phyloP scores from a whole-genome alignment of 2,797 vertebrate species.

The Poeciliopsis turneri region DNA sequence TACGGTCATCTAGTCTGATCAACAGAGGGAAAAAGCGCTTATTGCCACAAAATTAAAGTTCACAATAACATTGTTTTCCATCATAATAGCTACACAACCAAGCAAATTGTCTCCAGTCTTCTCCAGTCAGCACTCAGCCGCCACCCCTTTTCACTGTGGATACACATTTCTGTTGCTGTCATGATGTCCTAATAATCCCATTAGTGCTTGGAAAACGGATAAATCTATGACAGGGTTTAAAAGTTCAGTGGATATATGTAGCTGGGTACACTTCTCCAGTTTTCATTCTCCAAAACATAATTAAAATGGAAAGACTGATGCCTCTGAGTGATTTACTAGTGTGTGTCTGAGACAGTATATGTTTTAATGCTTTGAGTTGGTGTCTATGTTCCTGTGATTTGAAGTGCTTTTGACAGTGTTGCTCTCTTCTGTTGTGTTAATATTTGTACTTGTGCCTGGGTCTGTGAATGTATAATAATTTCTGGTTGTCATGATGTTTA shows the following conservation, averaged over 20 bases:
- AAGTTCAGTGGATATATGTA: slow-evolving; percentile 2
- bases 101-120: slow-evolving; percentile 21
- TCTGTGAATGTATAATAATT: slow-evolving; percentile 45
- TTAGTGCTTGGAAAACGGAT: slow-evolving; percentile 28
- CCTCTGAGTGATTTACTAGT: slow-evolving; percentile 32
- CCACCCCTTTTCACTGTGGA: slow-evolving; percentile 7
- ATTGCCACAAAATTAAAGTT: slow-evolving; percentile 29
- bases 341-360: slow-evolving; percentile 22
- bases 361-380: slow-evolving; percentile 29
- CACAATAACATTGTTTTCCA: slow-evolving; percentile 1
- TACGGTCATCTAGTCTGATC: slow-evolving; percentile 31
- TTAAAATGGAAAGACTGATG: slow-evolving; percentile 30
- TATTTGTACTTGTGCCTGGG: slow-evolving; percentile 32
- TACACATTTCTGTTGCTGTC: slow-evolving; percentile 22
- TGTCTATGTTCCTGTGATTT: slow-evolving; percentile 50
- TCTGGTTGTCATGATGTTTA: slow-evolving; percentile 46
- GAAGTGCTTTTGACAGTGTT: slow-evolving; percentile 55
- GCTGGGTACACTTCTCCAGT: slow-evolving; percentile 1
- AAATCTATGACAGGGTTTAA: slow-evolving; percentile 18
- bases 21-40: slow-evolving; percentile 20
- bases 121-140: neutral
- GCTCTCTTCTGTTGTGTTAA: slow-evolving; percentile 49
- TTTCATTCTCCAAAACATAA: slow-evolving; percentile 2
- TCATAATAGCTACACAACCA: slow-evolving; percentile 21
- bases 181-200: slow-evolving; percentile 20